phyloP scores from a whole-genome alignment of 2,797 vertebrate species.

The Argentina silus region DNA sequence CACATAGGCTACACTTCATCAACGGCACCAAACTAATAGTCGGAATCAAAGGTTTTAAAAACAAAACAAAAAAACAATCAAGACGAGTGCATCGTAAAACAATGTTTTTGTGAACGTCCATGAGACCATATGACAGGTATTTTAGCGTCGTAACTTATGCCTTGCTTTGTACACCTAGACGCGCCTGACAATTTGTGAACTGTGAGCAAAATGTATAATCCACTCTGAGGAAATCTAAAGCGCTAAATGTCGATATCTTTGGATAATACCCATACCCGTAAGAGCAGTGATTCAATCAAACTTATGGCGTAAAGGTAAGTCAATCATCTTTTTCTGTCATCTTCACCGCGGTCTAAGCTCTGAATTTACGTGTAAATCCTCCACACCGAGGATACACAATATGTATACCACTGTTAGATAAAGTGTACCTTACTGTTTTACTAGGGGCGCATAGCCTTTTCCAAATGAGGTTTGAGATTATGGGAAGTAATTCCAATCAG shows the following conservation, averaged over 20 bases:
- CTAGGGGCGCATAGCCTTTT: no score
- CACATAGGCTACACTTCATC: slow-evolving; percentile 14
- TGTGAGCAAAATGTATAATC: slow-evolving; percentile 55
- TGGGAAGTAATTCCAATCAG: no score
- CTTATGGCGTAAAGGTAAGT: slow-evolving; percentile 83
- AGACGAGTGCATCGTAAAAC: not conserved
- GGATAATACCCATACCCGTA: slow-evolving; percentile 60
- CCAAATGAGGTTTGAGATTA: no score
- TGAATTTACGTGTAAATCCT: not conserved
- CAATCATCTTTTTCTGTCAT: not conserved
- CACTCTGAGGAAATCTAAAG: slow-evolving; percentile 48
- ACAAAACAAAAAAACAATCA: not conserved
- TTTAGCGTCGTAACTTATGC: slow-evolving; percentile 38
- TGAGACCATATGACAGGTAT: not conserved
- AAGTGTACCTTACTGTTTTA: no score
- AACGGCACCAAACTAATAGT: not conserved
- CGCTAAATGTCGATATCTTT: slow-evolving; percentile 59
- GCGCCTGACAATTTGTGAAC: slow-evolving; percentile 28
- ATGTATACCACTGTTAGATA: no score
- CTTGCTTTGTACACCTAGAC: slow-evolving; percentile 33
- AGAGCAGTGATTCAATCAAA: slow-evolving; percentile 62
- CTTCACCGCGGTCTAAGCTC: not conserved
- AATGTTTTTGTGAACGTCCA: slow-evolving; percentile 12
- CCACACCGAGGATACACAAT: no score
- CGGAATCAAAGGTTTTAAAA: not conserved